Base-by-base conservation (phyloP, 2,888 invertebrate species). In the Achlya flavicornis region DNA sequence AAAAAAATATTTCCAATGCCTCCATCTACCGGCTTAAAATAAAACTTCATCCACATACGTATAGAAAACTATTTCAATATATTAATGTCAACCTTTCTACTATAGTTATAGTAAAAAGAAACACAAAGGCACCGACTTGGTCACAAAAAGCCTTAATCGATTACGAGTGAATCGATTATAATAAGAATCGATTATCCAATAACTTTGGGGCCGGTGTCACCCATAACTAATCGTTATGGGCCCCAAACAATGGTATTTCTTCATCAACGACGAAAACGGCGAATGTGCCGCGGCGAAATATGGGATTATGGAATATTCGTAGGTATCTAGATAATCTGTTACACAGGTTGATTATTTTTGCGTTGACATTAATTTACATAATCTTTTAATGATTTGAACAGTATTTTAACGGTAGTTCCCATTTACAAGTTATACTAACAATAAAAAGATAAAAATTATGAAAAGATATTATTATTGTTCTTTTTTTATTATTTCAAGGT, bases 211-310 rank as follows among this genome's bases (percentile, higher is more conserved):
- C 79, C 80, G 82, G 85, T 91, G 92, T 92, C 92, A 90, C 88
- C 89, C 87, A 85, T 83, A 83, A 88, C 91, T 81, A 90, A 92
- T 90, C 88, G 86, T 72, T 78, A 69, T 73, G 74, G 80, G 72
- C 77, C 83, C 77, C 81, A 86, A 86, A 91, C 90, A 91, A 91
- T 91, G 81, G 86, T 87, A 90, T 91, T 92, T 89, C 91, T 92
- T 91, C 89, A 91, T 91, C 90, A 89, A 83, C 82, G 86, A 92
- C 91, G 12, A 41, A 91, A 90, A 89, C 90, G 80, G 83, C 83
- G 80, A 83, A 81, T 84, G 80, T 79, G 80, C 46, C n/a, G n/a
- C 73, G 78, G 84, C 87, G 81, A 90, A 88, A 88, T 90, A 89
- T 89, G 84, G 85, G 85, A 89, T 88, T 88, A 88, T 83, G 86